These are phyloP conservation scores for Brenthis hecate DNA, from an alignment of 2,888 invertebrate species.

Conservation along the genomic window DNA sequence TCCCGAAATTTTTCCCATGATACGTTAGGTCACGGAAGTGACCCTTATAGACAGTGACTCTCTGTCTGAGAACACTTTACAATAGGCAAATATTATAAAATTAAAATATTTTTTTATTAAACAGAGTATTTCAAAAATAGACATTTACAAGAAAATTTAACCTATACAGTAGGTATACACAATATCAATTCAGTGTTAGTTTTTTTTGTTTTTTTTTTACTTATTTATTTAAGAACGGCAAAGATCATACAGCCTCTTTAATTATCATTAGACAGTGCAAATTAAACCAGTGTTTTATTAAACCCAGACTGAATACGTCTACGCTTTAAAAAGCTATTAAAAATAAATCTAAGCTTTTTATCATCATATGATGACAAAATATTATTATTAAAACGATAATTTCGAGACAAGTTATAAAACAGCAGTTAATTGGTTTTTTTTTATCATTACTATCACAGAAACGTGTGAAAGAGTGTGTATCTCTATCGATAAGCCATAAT, in stretches of 20 bases:
- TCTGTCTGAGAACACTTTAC: not conserved
- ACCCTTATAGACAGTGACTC: not conserved
- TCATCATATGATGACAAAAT: not conserved
- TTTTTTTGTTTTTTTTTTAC: too few species aligned
- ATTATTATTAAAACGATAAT: not conserved
- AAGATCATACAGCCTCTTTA: too few species aligned
- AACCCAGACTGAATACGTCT: not conserved
- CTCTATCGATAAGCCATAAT: constrained; percentile 8
- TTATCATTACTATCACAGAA: not conserved
- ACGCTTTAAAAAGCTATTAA: not conserved
- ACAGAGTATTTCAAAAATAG: not conserved
- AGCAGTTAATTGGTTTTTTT: constrained; percentile 8
- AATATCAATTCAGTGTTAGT: too few species aligned
- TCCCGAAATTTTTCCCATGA: constrained; percentile 64
- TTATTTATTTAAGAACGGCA: too few species aligned
- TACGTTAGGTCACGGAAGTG: constrained; percentile 28
- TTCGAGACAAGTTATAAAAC: not conserved
- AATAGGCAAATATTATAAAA: not conserved
- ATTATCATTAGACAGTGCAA: too few species aligned
- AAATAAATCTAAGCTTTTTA: not conserved
- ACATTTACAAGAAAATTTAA: too few species aligned
- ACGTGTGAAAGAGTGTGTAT: constrained; percentile 13
- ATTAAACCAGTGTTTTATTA: not conserved
- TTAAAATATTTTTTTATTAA: constrained; percentile 2
- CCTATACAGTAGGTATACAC: too few species aligned